Conservation (phyloP, 2,113 vertebrate genomes). For the Jacana jacana region DNA sequence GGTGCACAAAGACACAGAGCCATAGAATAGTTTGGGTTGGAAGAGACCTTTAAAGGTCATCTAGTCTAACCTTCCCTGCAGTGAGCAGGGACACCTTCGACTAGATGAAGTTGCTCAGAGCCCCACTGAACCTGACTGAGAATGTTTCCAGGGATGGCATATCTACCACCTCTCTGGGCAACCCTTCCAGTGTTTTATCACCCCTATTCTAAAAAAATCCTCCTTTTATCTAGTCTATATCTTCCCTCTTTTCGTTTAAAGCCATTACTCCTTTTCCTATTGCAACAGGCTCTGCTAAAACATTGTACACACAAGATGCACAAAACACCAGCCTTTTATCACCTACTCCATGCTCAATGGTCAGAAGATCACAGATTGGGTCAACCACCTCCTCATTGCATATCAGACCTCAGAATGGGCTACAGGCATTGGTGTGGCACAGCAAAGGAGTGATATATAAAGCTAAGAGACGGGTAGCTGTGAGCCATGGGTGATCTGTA, state of each 20-base stretch:
- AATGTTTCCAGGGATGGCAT: not conserved
- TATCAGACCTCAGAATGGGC: not conserved
- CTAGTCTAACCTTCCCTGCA: not conserved
- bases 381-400: not conserved
- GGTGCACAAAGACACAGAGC: not conserved
- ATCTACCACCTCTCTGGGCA: not conserved
- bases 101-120: not conserved
- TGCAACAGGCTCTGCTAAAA: not conserved
- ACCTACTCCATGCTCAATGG: not conserved
- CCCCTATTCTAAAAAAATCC: not conserved
- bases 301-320: not conserved
- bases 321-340: not conserved
- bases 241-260: not conserved
- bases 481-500: rapidly evolving
- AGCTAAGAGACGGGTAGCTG: not conserved
- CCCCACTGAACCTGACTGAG: not conserved
- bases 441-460: not conserved
- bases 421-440: not conserved
- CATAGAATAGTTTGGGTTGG: not conserved
- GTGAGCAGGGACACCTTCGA: not conserved
- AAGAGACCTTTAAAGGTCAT: not conserved
- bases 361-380: not conserved
- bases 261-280: not conserved
- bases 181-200: not conserved
- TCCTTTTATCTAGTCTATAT: not conserved